phyloP scores from a whole-genome alignment of 2,888 invertebrate species.

The Chrysina gloriosa region DNA sequence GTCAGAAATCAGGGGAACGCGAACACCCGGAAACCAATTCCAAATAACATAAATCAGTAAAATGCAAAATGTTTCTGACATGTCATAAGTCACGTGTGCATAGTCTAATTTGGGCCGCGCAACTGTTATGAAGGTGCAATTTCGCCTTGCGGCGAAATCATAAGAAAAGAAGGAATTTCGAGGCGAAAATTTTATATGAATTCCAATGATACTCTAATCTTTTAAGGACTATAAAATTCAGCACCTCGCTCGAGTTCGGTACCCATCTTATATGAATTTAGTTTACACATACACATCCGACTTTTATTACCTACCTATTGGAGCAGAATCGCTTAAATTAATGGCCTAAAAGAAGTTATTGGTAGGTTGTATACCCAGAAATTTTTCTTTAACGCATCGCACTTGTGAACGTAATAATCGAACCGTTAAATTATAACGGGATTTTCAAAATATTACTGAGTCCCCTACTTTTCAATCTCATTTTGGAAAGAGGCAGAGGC shows the following conservation, averaged over 20 bases:
- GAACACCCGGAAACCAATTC: slow-evolving; percentile 63
- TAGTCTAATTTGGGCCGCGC: slow-evolving; percentile 51
- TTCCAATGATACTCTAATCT: slow-evolving; percentile 39
- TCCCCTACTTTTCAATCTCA: too few relatives aligned
- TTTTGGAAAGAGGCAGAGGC: too few relatives aligned
- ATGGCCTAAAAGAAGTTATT: slow-evolving; percentile 1
- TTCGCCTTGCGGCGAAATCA: slow-evolving; percentile 6
- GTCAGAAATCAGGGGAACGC: slow-evolving; percentile 59
- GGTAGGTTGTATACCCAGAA: not conserved
- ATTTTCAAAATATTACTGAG: too few relatives aligned
- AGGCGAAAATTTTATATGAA: slow-evolving; percentile 38
- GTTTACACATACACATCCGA: slow-evolving; percentile 19
- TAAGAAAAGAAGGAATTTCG: slow-evolving; percentile 33
- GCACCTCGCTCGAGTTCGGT: slow-evolving; percentile 9
- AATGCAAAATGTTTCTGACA: slow-evolving; percentile 62
- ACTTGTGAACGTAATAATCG: not conserved
- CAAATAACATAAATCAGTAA: slow-evolving; percentile 62
- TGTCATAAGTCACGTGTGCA: slow-evolving; percentile 61
- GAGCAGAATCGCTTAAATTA: slow-evolving; percentile 11
- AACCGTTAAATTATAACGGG: not conserved
- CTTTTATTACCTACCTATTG: slow-evolving; percentile 8
- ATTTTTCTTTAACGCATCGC: not conserved
- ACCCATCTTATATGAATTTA: slow-evolving; percentile 22
- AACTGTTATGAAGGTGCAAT: slow-evolving; percentile 41
- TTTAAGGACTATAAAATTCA: slow-evolving; percentile 38